These are phyloP conservation scores for Chiridota heheva DNA, from an alignment of 35 echinoderm and acorn worm species.

Conservation along the genomic window DNA sequence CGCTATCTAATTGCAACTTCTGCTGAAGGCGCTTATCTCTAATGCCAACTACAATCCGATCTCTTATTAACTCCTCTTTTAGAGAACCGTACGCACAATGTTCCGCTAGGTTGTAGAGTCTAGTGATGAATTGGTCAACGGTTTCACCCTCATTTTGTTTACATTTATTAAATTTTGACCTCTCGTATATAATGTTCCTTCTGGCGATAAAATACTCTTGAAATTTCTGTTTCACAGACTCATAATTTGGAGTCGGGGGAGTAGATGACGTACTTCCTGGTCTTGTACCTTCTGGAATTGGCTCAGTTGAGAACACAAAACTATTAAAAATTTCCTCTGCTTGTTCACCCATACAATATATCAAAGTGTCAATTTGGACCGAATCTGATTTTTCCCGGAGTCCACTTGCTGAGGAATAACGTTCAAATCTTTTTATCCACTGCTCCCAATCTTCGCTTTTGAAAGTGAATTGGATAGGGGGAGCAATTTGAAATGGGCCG, in stretches of 20 bases:
- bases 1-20: conserved; percentile 17
- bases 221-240: background rate
- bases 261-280: background rate
- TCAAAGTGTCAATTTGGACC: background rate
- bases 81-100: background rate
- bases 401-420: conserved; percentile 25
- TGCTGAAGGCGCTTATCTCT: background rate
- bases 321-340: conserved; percentile 19
- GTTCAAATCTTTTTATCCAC: conserved; percentile 18
- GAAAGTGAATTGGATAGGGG: background rate
- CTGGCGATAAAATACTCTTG: conserved; percentile 2
- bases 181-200: background rate
- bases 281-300: background rate
- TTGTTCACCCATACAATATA: conserved; percentile 5
- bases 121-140: background rate
- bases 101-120: background rate
- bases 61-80: background rate
- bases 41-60: conserved; percentile 10
- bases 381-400: background rate
- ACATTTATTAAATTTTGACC: background rate
- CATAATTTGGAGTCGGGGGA: background rate
- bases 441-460: conserved; percentile 35
- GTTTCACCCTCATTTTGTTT: background rate
- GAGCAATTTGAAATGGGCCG: background rate
- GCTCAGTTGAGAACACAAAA: background rate